Evolutionary conservation across 2,113 vertebrate species (phyloP).

Genomic region (Brachyhypopomus occidentalis): DNA sequence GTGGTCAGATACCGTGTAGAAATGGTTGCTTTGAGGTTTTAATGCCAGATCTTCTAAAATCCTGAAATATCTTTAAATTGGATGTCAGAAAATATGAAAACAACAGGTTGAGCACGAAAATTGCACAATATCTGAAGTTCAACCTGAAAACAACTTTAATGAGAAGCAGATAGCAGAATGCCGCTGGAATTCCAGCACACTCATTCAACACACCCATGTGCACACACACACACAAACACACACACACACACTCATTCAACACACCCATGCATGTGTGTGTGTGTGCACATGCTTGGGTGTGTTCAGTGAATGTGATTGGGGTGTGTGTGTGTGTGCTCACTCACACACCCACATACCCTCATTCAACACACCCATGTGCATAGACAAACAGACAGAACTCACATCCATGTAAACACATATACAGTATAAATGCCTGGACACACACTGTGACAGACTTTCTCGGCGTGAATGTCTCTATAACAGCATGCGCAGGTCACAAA

Average conservation of each 20-base stretch:
- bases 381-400: background rate
- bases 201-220: background rate
- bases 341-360: background rate
- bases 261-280: background rate
- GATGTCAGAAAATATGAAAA: background rate
- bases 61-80: too few relatives aligned
- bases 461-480: background rate
- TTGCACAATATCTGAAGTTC: constrained; percentile 16
- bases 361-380: background rate
- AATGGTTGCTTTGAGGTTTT: background rate
- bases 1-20: too few relatives aligned
- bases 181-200: background rate
- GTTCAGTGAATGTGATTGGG: too few relatives aligned
- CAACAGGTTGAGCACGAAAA: background rate
- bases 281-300: too few relatives aligned
- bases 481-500: constrained; percentile 30
- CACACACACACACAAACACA: background rate
- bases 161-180: constrained; percentile 21
- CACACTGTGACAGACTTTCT: too few relatives aligned
- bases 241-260: too few relatives aligned
- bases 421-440: too few relatives aligned
- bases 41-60: background rate
- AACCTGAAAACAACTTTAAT: constrained; percentile 31
- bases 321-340: too few relatives aligned
- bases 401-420: constrained; percentile 14